Evolutionary conservation across 2,888 invertebrate genomes (phyloP), one percentile per base, ranked within the genome.

Genomic region (Drosophila pseudotalamancana): DNA sequence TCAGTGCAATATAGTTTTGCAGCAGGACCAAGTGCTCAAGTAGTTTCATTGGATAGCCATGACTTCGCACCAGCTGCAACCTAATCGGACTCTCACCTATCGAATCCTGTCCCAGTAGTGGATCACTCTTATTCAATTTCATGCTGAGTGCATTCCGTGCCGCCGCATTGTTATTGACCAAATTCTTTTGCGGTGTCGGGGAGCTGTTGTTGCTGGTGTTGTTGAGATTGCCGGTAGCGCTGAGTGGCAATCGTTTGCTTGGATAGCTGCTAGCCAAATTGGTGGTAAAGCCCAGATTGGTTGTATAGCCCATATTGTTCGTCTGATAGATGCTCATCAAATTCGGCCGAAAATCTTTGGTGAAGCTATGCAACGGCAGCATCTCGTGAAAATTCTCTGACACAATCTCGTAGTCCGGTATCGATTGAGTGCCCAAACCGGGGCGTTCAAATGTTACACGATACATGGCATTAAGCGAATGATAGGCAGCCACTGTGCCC

Each of bases 361-460:
- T 94, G 88, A 98, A 95, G 69, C 96, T 96, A 32, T 96, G 94
- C 34, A 98, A 92, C 46, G 96, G 95, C 84, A 98, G 95, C 19
- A 97, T 98, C 89, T 98, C 98, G 37, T 97, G 96, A 37, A 96
- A 95, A 82, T 98, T 98, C 91, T 97, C 97, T 1, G 97, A 97
- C 90, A 98, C 93, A 68, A 99, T 98, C 94, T 99, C 99, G 92
- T 95, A 98, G 92, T 99, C 99, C 18, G 98, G 98, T 66, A 99
- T 97, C 51, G 98, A 97, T 92, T 98, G 97, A 4, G 98, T 98
- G 0, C 98, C 98, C 34, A 99, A 93, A 39, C 97, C 98, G 37
- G 95, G 94, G 49, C 98, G 93, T 91, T 98, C 98, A 92, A 99
- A 99, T 1, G 97, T 96, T 77, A 99, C 97, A 83, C 99, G 93